Base-by-base conservation (phyloP, 2,113 vertebrate species). In the Dasyornis broadbenti region DNA sequence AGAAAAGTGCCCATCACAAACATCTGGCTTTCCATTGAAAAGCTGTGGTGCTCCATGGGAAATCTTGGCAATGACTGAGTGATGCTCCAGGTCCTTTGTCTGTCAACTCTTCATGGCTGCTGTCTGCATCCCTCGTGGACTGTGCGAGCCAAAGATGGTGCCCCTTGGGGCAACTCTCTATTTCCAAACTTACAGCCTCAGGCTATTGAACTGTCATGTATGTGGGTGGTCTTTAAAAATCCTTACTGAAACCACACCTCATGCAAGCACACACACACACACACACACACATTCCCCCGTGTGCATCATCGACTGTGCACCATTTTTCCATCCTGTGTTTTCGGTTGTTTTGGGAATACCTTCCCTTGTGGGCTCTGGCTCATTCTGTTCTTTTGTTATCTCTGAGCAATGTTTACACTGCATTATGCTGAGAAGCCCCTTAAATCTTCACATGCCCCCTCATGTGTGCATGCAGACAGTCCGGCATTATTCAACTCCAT, bases 221-320 rank as follows among this genome's bases (percentile, higher is more conserved):
- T 57, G 61, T 66, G 54, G 31, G 66, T 89, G 77, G 66, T 76
- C 84, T 94, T 92, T 73, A 92, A 76, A 75, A 92, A 81, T 30
- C 39, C 27, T 64, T 42, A 33, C 22, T 61, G 63, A 76, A 79
- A 63, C 2, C 3, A 13, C 15, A 11, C 31, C 54, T 72, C 49
- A 21, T 9, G 21, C 52, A 54, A 65, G 53, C 42, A 12, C 2
- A 5, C n/a, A 27, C 40, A 9, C 2, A 1, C 42, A 12, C 2
- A 5, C n/a, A 27, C 40, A 9, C 2, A 1, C 44, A 49, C 19
- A 6, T 65, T 78, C 61, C 60, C 65, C 59, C 77, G 50, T 0
- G 0, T 0, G 1, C 47, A 1, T 33, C 31, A 3, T 3, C 45
- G 53, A 3, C n/a, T 0, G 0, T 8, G 11, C 39, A 4, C 69